phyloP scores from a whole-genome alignment of 2,113 vertebrate species.

The Melospiza georgiana region DNA sequence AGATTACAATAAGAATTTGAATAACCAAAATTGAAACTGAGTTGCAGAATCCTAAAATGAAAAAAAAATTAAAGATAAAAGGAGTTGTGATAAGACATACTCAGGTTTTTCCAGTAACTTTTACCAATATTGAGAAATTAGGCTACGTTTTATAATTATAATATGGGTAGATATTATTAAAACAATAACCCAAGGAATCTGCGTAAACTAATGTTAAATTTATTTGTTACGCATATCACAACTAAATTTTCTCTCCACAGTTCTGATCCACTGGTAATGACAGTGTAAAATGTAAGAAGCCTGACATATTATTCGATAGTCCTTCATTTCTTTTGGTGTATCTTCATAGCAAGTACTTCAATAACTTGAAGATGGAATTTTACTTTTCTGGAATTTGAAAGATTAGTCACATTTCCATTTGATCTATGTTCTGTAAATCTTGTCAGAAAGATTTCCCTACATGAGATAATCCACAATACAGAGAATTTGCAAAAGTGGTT shows the following conservation, averaged over 20 bases:
- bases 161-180: background rate
- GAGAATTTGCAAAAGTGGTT: background rate
- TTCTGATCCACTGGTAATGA: background rate
- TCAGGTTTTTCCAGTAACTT: background rate
- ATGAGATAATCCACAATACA: background rate
- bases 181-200: background rate
- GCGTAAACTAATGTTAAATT: background rate
- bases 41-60: background rate
- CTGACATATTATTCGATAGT: background rate
- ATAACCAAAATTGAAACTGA: background rate
- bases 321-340: background rate
- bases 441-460: background rate
- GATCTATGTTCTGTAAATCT: background rate
- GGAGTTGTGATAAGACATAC: background rate
- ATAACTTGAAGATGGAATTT: background rate
- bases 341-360: background rate
- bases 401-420: background rate
- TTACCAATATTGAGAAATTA: background rate
- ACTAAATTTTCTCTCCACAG: background rate
- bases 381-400: constrained; percentile 1
- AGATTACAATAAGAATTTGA: background rate
- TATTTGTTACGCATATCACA: background rate
- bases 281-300: background rate
- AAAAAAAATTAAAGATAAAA: background rate
- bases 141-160: background rate